Conservation (phyloP, 2,113 vertebrate species). For the Periophthalmodon schlosseri region DNA sequence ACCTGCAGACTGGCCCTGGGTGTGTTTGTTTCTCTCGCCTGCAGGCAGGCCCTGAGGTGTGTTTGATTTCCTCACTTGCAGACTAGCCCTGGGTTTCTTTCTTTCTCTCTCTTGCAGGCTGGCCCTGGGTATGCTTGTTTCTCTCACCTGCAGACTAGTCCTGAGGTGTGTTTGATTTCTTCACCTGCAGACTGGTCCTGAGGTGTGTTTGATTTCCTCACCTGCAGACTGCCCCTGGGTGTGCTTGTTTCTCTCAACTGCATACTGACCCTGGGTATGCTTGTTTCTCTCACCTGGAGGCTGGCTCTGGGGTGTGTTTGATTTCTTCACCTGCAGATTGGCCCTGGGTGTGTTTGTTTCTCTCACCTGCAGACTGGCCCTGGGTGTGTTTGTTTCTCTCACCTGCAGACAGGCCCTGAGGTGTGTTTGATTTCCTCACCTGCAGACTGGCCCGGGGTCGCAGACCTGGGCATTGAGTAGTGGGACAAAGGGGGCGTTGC, state of each 20-base stretch:
- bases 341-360: background rate
- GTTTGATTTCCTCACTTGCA: too few species aligned
- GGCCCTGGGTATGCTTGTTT: too few species aligned
- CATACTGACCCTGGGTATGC: too few species aligned
- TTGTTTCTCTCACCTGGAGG: too few species aligned
- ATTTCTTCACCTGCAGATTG: too few species aligned
- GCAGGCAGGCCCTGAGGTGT: too few species aligned
- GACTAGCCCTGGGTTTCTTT: background rate
- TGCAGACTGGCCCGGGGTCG: conserved; percentile 47
- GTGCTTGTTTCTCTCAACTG: background rate
- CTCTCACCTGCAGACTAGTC: too few species aligned
- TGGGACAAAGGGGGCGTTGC: conserved; percentile 85
- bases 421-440: too few species aligned
- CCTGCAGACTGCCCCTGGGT: background rate
- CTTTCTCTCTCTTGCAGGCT: background rate
- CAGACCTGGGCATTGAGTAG: conserved; percentile 88
- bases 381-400: background rate
- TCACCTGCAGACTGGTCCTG: too few species aligned
- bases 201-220: background rate
- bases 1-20: conserved; percentile 75
- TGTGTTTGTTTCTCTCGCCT: conserved; percentile 30
- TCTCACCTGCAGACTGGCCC: background rate
- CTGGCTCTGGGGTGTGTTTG: background rate
- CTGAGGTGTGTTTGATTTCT: background rate
- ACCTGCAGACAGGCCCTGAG: too few species aligned